These are phyloP conservation scores for Xenentodon cancila DNA, from an alignment of 2,797 vertebrate species.

Conservation along the genomic window DNA sequence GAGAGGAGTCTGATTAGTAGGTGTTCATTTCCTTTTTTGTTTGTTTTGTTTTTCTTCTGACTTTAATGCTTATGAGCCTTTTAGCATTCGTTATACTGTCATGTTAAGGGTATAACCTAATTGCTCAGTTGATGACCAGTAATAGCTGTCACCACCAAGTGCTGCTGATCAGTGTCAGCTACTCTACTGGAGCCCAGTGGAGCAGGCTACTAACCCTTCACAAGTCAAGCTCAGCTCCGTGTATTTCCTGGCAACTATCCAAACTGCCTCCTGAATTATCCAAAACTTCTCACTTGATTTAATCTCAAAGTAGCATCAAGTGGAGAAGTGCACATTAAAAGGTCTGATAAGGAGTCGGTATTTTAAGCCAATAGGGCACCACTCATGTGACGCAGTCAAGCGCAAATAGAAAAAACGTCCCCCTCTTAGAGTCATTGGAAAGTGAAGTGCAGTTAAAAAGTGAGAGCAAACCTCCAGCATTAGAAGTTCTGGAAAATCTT, in stretches of 20 bases:
- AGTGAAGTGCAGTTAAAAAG: no score
- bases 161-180: not conserved
- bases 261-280: not conserved
- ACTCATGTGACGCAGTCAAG: not conserved
- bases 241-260: not conserved
- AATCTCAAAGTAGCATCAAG: conserved; percentile 1
- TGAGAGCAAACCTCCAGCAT: no score
- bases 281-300: not conserved
- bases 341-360: not conserved
- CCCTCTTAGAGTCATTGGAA: not conserved
- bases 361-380: not conserved
- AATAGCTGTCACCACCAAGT: not conserved
- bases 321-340: not conserved
- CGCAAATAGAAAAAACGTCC: not conserved
- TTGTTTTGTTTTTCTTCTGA: not conserved
- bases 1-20: no score
- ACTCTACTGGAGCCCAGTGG: not conserved
- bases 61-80: not conserved
- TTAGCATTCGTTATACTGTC: not conserved
- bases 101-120: not conserved
- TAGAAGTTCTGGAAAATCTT: no score
- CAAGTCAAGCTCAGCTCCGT: not conserved
- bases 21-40: no score
- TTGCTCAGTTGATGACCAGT: not conserved
- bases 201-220: conserved; percentile 5